Evolutionary conservation across 92 coral and sea anemone species (phyloP).

Genomic region (Pocillopora grandis): DNA sequence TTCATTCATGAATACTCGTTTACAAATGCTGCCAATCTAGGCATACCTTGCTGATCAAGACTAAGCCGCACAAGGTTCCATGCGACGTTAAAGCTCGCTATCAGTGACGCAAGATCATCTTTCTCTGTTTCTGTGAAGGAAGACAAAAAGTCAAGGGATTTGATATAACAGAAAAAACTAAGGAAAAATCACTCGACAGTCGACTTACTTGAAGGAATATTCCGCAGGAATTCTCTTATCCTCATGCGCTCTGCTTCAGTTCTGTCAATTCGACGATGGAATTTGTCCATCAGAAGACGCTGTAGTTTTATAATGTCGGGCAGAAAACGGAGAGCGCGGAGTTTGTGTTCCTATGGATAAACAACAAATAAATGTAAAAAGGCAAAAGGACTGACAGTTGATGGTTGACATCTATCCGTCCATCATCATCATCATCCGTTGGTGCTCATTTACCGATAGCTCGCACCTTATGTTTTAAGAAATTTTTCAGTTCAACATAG

Average conservation of each 20-base stretch:
- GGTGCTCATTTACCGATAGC: too few relatives aligned
- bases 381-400: background rate
- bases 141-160: background rate
- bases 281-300: conserved; percentile 73
- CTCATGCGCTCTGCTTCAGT: conserved; percentile 63
- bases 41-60: conserved; percentile 73
- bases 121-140: conserved; percentile 35
- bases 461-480: too few relatives aligned
- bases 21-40: background rate
- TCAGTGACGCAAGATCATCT: conserved; percentile 60
- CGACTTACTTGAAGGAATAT: conserved; percentile 46
- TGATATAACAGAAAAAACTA: background rate
- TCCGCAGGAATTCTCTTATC: conserved; percentile 56
- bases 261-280: conserved; percentile 75
- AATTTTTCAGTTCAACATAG: too few relatives aligned
- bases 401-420: background rate
- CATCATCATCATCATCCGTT: too few relatives aligned
- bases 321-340: conserved; percentile 78
- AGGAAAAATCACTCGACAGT: background rate
- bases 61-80: conserved; percentile 71
- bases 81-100: conserved; percentile 69
- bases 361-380: background rate
- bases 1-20: background rate
- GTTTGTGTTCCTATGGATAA: conserved; percentile 65
- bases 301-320: conserved; percentile 79